A percentile compares a stretch with the other conserved stretches of the same genome.
These are phyloP conservation scores for Palythoa heliodiscus DNA, from an alignment of 92 coral and sea anemone genomes.

Conservation along the genomic window DNA sequence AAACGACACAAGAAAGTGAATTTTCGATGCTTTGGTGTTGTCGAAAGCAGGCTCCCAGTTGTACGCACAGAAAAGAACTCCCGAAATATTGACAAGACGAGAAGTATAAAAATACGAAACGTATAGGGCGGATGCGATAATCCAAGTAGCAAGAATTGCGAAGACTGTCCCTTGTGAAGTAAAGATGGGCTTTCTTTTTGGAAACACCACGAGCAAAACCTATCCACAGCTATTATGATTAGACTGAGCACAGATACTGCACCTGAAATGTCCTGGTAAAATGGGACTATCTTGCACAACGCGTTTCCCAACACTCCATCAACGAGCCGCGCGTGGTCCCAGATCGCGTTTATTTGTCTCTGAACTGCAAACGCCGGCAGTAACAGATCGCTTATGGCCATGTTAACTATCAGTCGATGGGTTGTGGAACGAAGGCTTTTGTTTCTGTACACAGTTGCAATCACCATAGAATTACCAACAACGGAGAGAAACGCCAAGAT, in stretches of 20 bases:
- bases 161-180: not conserved
- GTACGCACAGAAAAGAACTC: not conserved
- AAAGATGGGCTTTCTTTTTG: conserved; percentile 20
- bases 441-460: conserved; percentile 37
- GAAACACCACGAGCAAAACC: conserved; percentile 7
- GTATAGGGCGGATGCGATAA: conserved; percentile 18
- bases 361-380: conserved; percentile 16
- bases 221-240: conserved; percentile 23
- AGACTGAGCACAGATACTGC: conserved; percentile 41
- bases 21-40: conserved; percentile 18
- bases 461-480: conserved; percentile 12
- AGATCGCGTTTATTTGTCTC: conserved; percentile 16
- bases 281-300: conserved; percentile 23
- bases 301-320: conserved; percentile 10
- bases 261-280: conserved; percentile 30
- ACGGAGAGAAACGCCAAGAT: not conserved
- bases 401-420: conserved; percentile 28
- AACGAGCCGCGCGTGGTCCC: conserved; percentile 14
- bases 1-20: conserved; percentile 26
- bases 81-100: conserved; percentile 2
- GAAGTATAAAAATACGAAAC: conserved; percentile 30
- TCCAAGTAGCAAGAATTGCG: conserved; percentile 16
- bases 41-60: conserved; percentile 37
- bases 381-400: conserved; percentile 31
- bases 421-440: conserved; percentile 32